Evolutionary conservation across 2,113 vertebrate genomes (phyloP), one percentile per base, ranked within the genome.

Genomic region (Prunella fulvescens): DNA sequence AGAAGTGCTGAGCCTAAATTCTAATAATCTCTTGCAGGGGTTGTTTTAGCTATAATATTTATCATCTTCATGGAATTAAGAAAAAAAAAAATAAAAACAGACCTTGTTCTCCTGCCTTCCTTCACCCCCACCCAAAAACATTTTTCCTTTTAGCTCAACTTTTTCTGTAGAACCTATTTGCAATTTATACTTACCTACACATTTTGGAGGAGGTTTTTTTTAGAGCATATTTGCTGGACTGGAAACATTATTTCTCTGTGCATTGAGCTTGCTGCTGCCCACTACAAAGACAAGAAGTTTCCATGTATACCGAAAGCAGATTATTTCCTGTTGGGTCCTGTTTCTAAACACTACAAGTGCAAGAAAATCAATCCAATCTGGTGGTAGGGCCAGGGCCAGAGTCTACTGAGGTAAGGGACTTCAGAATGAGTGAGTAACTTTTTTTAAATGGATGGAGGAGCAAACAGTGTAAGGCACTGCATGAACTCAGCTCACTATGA

Each of bases 281-380:
- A 72, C 29, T 82, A 45, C 81, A 86, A 94, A 91, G 74, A 76
- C 81, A 33, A 93, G 56, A 89, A 64, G 15, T 82, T 90, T 93
- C 78, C 58, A 42, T 42, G 19, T 77, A 28, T 69, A 81, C 54
- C 29, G 35, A 50, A 93, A 94, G 62, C 20, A 93, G 92, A 94
- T 85, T 87, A 65, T 83, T 94, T 96, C 61, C 81, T 97, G 18
- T 86, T 84, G 69, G 71, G 29, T 88, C 54, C 64, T 96, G 44
- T 67, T 93, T 95, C 44, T 84, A 91, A 33, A 42, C 22, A 37
- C 11, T 64, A 31, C 58, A 76, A 88, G 69, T 82, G 77, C 53
- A 40, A 61, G 26, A 95, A 71, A 62, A 81, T 37, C 58, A 80
- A 18, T 62, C 39, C 58, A 80, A 18, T 62, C 56, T 65, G 45